A percentile compares a stretch with the other conserved stretches of the same genome.
Conservation (phyloP, 2,888 invertebrate genomes). For the Ophion costatus region DNA sequence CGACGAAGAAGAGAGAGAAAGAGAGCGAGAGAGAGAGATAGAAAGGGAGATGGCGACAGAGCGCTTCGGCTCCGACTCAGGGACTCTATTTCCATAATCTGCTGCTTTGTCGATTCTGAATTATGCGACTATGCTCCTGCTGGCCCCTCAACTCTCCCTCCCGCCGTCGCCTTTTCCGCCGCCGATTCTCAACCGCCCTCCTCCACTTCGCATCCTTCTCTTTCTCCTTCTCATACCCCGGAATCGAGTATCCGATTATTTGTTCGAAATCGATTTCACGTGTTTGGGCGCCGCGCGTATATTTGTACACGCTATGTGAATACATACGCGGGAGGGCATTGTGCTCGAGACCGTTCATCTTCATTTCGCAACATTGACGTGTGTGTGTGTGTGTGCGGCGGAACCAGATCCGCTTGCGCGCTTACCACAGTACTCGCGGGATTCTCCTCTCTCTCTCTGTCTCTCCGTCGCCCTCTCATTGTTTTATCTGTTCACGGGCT, state of each 20-base stretch:
- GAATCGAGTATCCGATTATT: slow-evolving; percentile 82
- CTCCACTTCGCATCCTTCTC: slow-evolving; percentile 60
- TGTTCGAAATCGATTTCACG: slow-evolving; percentile 83
- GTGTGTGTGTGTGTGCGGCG: slow-evolving; percentile 3
- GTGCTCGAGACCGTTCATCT: slow-evolving; percentile 69
- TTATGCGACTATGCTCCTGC: slow-evolving; percentile 79
- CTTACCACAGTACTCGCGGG: slow-evolving; percentile 60
- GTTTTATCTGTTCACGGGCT: neutral
- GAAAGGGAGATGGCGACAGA: slow-evolving; percentile 69
- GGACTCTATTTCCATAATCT: slow-evolving; percentile 84
- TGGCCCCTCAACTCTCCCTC: slow-evolving; percentile 44
- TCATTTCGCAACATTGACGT: slow-evolving; percentile 69
- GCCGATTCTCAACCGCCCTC: slow-evolving; percentile 53
- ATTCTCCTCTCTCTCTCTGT: slow-evolving; percentile 55
- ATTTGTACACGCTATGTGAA: slow-evolving; percentile 73
- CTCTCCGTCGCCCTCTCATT: slow-evolving; percentile 6
- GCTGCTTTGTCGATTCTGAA: slow-evolving; percentile 84
- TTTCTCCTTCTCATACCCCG: slow-evolving; percentile 62
- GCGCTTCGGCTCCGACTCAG: slow-evolving; percentile 77
- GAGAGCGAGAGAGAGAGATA: slow-evolving; percentile 62
- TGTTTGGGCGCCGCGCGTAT: slow-evolving; percentile 76
- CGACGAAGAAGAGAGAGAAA: slow-evolving; percentile 51
- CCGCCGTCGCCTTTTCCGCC: slow-evolving; percentile 56
- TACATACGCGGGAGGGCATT: slow-evolving; percentile 68
- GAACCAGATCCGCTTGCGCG: slow-evolving; percentile 53